Conservation (phyloP, 2,888 invertebrate species). For the Tenthredo amoena region DNA sequence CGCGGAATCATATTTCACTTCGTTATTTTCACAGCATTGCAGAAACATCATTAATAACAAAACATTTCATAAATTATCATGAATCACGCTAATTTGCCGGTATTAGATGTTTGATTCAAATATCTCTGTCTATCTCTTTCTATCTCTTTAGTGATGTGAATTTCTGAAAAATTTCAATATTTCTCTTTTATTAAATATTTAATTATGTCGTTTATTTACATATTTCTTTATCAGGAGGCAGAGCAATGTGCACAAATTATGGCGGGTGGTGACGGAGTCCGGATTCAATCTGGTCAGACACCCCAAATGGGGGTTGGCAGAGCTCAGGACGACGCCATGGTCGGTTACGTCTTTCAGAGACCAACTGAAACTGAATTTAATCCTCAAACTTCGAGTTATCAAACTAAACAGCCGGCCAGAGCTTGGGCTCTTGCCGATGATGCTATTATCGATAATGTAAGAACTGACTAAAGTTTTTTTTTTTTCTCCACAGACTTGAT, state of each 20-base stretch:
- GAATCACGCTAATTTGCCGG: not conserved
- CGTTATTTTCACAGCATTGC: not conserved
- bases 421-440: slow-evolving; percentile 94
- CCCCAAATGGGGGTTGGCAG: slow-evolving; percentile 74
- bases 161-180: not conserved
- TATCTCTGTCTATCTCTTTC: not conserved
- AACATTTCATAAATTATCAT: not conserved
- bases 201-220: not conserved
- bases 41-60: not conserved
- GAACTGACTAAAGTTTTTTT: slow-evolving; percentile 68
- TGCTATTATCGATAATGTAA: slow-evolving; percentile 89
- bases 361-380: slow-evolving; percentile 90
- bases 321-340: slow-evolving; percentile 93
- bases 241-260: slow-evolving; percentile 76
- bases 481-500: not conserved
- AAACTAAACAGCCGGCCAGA: slow-evolving; percentile 85
- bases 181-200: not conserved
- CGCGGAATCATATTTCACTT: not conserved
- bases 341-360: slow-evolving; percentile 94
- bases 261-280: slow-evolving; percentile 75
- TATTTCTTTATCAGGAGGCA: slow-evolving; percentile 68
- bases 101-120: not conserved
- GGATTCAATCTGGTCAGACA: slow-evolving; percentile 75
- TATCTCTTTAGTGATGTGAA: not conserved
- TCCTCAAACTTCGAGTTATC: slow-evolving; percentile 81